These are phyloP conservation scores for Drosophila littoralis DNA, from an alignment of 1,140 invertebrate genomes.

Conservation along the genomic window DNA sequence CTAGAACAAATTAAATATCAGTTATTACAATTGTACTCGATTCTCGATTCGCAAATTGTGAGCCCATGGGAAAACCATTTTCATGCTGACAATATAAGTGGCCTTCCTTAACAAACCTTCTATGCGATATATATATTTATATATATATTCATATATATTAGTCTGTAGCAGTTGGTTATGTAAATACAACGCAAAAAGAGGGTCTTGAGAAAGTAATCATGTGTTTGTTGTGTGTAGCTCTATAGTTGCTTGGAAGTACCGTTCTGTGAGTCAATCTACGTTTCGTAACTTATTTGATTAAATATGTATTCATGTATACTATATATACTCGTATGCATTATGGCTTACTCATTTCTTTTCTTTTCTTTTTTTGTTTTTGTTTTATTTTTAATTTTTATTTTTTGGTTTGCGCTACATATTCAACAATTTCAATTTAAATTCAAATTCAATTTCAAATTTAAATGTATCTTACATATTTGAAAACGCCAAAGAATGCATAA, in stretches of 20 bases:
- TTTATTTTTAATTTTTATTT: constrained; percentile 19
- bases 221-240: constrained; percentile 65
- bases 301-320: constrained; percentile 36
- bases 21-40: background rate
- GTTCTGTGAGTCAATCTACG: constrained; percentile 58
- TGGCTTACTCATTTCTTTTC: constrained; percentile 26
- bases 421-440: constrained; percentile 76
- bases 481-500: constrained; percentile 74
- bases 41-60: background rate
- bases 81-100: background rate
- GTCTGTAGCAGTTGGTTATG: background rate
- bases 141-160: background rate
- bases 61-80: background rate
- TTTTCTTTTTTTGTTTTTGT: constrained; percentile 3
- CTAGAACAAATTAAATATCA: background rate
- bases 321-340: constrained; percentile 32
- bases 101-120: background rate
- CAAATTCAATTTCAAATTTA: constrained; percentile 37
- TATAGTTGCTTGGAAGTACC: constrained; percentile 82
- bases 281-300: constrained; percentile 72
- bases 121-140: background rate
- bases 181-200: constrained; percentile 21
- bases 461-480: constrained; percentile 65
- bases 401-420: constrained; percentile 70
- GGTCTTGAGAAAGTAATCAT: constrained; percentile 24